Evolutionary conservation across 2,113 vertebrate species (phyloP).

Genomic region (Sceloporus undulatus): DNA sequence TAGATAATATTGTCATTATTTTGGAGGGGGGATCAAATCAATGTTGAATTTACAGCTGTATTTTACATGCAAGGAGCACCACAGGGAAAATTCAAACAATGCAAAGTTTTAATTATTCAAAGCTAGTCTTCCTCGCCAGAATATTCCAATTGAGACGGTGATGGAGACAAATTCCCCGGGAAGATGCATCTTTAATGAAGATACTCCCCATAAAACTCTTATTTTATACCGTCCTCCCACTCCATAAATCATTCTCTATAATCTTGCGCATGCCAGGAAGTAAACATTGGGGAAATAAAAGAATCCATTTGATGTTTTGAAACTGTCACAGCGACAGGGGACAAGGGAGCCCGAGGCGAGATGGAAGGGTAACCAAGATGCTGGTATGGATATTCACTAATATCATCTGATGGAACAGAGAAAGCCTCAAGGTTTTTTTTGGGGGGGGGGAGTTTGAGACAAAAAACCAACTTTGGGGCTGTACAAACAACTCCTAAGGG

Average conservation of each 20-base stretch:
- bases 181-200: constrained; percentile 70
- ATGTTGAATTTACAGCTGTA: constrained; percentile 64
- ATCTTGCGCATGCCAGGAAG: constrained; percentile 20
- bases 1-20: constrained; percentile 55
- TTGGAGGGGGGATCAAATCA: constrained; percentile 63
- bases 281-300: constrained; percentile 41
- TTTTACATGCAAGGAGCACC: constrained; percentile 65
- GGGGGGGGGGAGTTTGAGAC: too few species aligned
- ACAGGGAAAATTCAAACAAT: constrained; percentile 73
- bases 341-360: background rate
- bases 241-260: constrained; percentile 43
- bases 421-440: too few species aligned
- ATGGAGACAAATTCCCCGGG: constrained; percentile 63
- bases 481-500: too few species aligned
- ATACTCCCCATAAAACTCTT: constrained; percentile 31
- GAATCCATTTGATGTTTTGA: constrained; percentile 25
- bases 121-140: constrained; percentile 63
- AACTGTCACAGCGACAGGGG: background rate
- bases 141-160: constrained; percentile 61
- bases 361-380: background rate
- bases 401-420: background rate
- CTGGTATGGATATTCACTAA: too few species aligned
- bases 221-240: constrained; percentile 56
- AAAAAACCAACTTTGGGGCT: too few species aligned
- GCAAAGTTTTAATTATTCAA: constrained; percentile 72